Conservation (phyloP, 1,140 invertebrate species). For the Potamilus streckersoni region DNA sequence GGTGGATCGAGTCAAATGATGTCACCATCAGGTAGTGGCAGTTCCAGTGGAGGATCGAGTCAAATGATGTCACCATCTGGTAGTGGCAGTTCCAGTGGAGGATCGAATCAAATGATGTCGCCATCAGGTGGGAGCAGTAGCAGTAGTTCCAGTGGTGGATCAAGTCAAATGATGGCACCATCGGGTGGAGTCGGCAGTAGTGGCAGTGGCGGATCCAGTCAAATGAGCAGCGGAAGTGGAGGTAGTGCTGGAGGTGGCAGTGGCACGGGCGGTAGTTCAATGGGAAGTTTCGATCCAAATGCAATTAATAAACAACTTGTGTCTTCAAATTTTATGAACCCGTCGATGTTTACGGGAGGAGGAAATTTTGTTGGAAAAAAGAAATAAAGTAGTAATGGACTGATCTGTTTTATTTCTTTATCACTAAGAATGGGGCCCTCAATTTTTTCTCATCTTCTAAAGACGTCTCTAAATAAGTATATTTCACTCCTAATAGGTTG, state of each 20-base stretch:
- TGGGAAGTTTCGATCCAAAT: constrained; percentile 26
- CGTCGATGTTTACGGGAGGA: not conserved
- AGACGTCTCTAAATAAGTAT: too few relatives aligned
- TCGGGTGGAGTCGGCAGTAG: constrained; percentile 5
- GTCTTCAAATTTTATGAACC: constrained; percentile 21
- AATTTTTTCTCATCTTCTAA: too few relatives aligned
- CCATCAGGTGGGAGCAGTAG: constrained; percentile 6
- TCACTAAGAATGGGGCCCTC: too few relatives aligned
- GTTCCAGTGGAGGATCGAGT: not conserved
- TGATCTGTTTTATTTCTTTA: too few relatives aligned
- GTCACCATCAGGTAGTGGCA: constrained; percentile 8
- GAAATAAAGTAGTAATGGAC: too few relatives aligned
- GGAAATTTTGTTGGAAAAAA: too few relatives aligned
- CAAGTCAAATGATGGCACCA: constrained; percentile 11
- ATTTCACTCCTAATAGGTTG: too few relatives aligned
- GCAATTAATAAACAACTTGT: constrained; percentile 25
- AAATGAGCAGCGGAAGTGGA: not conserved
- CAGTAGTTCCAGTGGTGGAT: constrained; percentile 15
- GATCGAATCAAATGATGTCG: not conserved
- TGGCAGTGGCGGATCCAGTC: not conserved
- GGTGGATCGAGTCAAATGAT: constrained; percentile 2
- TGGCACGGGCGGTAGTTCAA: not conserved
- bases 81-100: too few relatives aligned
- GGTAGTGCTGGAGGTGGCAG: not conserved
- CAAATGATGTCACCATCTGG: too few relatives aligned